Conservation (phyloP, 2,888 invertebrate species). For the Thymelicus sylvestris region DNA sequence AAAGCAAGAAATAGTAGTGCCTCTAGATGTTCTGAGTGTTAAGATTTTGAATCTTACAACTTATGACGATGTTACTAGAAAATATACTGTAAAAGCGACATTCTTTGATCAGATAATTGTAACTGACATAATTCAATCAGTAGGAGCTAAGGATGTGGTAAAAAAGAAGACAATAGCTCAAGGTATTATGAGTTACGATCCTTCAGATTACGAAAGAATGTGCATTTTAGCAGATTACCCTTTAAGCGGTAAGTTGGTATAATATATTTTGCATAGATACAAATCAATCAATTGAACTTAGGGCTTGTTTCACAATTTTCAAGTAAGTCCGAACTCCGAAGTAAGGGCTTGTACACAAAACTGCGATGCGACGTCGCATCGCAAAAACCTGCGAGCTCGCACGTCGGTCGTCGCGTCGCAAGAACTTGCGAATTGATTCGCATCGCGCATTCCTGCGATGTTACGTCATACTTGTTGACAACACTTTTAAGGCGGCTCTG, state of each 20-base stretch:
- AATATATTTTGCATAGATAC: not conserved
- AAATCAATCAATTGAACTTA: not conserved
- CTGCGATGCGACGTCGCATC: too few relatives aligned
- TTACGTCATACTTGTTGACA: too few relatives aligned
- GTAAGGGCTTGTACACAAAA: too few relatives aligned
- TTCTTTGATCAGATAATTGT: conserved; percentile 65
- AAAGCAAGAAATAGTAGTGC: conserved; percentile 46
- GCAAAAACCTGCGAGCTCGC: too few relatives aligned
- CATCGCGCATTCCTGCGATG: too few relatives aligned
- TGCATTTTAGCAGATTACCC: conserved; percentile 66
- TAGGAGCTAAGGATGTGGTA: conserved; percentile 47
- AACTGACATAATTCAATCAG: conserved; percentile 54
- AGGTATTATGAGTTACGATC: conserved; percentile 67
- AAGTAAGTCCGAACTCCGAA: too few relatives aligned
- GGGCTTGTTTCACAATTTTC: too few relatives aligned
- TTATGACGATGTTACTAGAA: conserved; percentile 52
- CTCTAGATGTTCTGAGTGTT: conserved; percentile 56
- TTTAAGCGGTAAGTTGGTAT: conserved; percentile 59
- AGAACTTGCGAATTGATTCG: too few relatives aligned
- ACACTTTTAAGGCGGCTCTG: too few relatives aligned
- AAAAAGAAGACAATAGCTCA: conserved; percentile 46
- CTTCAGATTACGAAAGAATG: conserved; percentile 75
- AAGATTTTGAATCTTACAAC: conserved; percentile 58
- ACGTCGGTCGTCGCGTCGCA: too few relatives aligned
- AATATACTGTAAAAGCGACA: conserved; percentile 57